phyloP scores from a whole-genome alignment of 1,140 invertebrate species.

The Euura lappo region DNA sequence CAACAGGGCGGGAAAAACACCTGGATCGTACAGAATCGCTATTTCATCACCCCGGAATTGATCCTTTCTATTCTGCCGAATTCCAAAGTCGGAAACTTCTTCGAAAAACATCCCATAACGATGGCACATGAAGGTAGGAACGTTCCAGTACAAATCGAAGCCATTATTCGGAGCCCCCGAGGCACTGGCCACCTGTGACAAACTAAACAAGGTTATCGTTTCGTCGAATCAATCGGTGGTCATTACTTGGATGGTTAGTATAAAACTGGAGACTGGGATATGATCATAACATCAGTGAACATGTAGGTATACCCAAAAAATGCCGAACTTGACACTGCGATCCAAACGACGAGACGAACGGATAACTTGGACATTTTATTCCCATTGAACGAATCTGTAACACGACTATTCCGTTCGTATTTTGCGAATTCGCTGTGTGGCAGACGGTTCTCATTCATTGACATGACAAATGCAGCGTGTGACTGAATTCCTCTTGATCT shows the following conservation, averaged over 20 bases:
- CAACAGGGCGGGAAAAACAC: constrained; percentile 74
- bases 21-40: constrained; percentile 77
- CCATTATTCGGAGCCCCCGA: constrained; percentile 12
- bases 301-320: not conserved
- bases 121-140: constrained; percentile 75
- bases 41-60: constrained; percentile 70
- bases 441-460: not conserved
- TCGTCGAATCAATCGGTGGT: not conserved
- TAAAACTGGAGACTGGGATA: too few species aligned
- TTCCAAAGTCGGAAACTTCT: constrained; percentile 68
- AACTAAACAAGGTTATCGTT: not conserved
- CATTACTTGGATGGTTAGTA: too few species aligned
- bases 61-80: constrained; percentile 71
- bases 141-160: constrained; percentile 80
- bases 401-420: not conserved
- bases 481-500: constrained; percentile 7
- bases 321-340: not conserved
- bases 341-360: not conserved
- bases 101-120: constrained; percentile 70
- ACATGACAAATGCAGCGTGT: not conserved
- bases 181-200: not conserved
- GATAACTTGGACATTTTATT: not conserved
- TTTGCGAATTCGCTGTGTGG: not conserved
- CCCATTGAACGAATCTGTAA: not conserved
- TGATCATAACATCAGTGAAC: not conserved